Percentiles rank a stretch among this genome's conserved stretches.
phyloP scores from a whole-genome alignment of 2,888 invertebrate species.

The Drosophila borealis region DNA sequence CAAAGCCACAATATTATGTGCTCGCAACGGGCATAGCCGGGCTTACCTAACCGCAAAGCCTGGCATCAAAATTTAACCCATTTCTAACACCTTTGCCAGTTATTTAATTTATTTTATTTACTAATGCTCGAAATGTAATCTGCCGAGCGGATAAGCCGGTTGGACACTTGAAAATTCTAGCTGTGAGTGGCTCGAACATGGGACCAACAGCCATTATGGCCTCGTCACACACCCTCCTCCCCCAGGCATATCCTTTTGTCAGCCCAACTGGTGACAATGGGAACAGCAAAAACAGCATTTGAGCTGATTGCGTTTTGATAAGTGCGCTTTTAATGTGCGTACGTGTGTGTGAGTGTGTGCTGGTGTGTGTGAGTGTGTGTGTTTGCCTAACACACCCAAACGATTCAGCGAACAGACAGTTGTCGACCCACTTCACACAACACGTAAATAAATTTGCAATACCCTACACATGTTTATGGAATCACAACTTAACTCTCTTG shows the following conservation, averaged over 20 bases:
- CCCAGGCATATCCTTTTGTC: slow-evolving; percentile 3
- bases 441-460: slow-evolving; percentile 64
- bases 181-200: slow-evolving; percentile 16
- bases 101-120: slow-evolving; percentile 53
- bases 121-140: slow-evolving; percentile 40
- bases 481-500: background rate
- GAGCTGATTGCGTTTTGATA: slow-evolving; percentile 77
- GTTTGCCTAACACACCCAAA: slow-evolving; percentile 45
- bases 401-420: slow-evolving; percentile 30
- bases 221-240: background rate
- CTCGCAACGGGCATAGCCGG: background rate
- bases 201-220: slow-evolving; percentile 10
- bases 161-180: slow-evolving; percentile 31
- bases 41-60: background rate
- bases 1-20: slow-evolving; percentile 8
- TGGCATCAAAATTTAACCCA: slow-evolving; percentile 16
- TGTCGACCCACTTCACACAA: slow-evolving; percentile 48
- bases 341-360: slow-evolving; percentile 3
- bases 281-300: slow-evolving; percentile 56
- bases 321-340: slow-evolving; percentile 63
- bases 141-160: slow-evolving; percentile 31
- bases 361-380: slow-evolving; percentile 6
- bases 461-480: slow-evolving; percentile 17
- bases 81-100: slow-evolving; percentile 42
- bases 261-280: slow-evolving; percentile 28